Percentiles rank a stretch among this genome's conserved stretches.
Evolutionary conservation across 2,113 vertebrate genomes (phyloP).

Genomic region (human (Homo sapiens)): DNA sequence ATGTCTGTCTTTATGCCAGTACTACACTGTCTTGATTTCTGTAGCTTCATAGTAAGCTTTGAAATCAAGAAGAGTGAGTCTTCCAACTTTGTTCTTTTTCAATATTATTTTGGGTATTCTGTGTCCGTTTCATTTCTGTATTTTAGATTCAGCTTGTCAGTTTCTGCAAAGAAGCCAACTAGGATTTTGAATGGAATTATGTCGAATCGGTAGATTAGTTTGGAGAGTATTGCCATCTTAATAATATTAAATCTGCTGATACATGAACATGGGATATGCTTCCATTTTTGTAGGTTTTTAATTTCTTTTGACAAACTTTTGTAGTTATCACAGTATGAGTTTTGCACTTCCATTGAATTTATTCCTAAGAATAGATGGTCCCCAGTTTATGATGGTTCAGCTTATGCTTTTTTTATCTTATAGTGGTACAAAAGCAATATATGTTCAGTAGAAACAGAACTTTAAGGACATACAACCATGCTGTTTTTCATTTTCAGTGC

Average conservation of each 20-base stretch:
- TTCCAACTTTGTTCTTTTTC: neutral
- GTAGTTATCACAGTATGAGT: neutral
- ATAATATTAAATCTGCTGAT: neutral
- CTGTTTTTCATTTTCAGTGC: neutral
- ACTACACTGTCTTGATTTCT: neutral
- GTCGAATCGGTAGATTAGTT: neutral
- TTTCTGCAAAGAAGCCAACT: neutral
- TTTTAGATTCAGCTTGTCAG: neutral
- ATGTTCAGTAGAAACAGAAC: neutral
- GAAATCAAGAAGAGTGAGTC: neutral
- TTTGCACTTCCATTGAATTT: constrained; percentile 23
- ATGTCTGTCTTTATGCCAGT: neutral
- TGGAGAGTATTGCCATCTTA: neutral
- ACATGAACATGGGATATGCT: neutral
- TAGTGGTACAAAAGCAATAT: neutral
- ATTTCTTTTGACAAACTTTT: constrained; percentile 1
- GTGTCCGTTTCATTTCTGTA: neutral
- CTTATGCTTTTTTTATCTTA: neutral
- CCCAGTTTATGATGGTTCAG: neutral
- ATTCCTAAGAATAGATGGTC: neutral
- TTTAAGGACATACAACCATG: neutral
- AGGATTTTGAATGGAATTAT: constrained; percentile 31
- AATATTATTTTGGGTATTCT: constrained; percentile 15
- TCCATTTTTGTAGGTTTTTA: neutral
- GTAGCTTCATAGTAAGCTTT: neutral